Base-by-base conservation (phyloP, 2,888 invertebrate species). In the Reticulitermes lucifugus region DNA sequence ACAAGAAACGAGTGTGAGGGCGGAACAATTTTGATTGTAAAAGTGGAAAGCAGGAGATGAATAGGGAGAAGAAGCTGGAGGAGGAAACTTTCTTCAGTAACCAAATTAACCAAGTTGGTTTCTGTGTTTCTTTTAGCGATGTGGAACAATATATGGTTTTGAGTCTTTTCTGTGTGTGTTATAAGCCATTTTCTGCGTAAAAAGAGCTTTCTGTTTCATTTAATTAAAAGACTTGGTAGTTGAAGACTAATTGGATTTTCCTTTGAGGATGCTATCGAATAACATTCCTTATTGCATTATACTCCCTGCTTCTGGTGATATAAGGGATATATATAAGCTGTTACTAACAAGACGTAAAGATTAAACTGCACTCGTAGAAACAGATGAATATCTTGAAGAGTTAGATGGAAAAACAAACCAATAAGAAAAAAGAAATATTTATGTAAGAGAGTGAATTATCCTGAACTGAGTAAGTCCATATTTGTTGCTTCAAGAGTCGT, bases 241-340 rank as follows among this genome's bases (percentile, higher is more conserved):
- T 73, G 41, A 3, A 73, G 21, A 29, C 73, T 73, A 41, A 73
- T 73, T 73, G 41, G 73, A 41, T 73, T 73, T 41, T 29, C 41
- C 41, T 41, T 73, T 73, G 73, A 73, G 73, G 73, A 73, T 73
- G 35, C 41, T 73, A 73, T 73, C 73, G 18, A 73, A 73, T 73
- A 73, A 73, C 73, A 41, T 41, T 41, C 10, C 29, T 73, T 73
- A 73, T 73, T 73, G 41, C 14, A 73, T 73, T 73, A 73, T 41
- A 29, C 41, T 41, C 41, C 21, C 6, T 41, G 73, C 73, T 73
- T 73, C 73, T 29, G 41, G 73, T 41, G 41, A 73, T 73, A 73
- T 25, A 65, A 25, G 25, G 46, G 25, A 25, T 35, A 35, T 35
- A n/a, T 65, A 25, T 25, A 65, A 65, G n/a, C 65, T n/a, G 1